Evolutionary conservation across 2,113 vertebrate species (phyloP).

Genomic region (Sakesphorus luctuosus): DNA sequence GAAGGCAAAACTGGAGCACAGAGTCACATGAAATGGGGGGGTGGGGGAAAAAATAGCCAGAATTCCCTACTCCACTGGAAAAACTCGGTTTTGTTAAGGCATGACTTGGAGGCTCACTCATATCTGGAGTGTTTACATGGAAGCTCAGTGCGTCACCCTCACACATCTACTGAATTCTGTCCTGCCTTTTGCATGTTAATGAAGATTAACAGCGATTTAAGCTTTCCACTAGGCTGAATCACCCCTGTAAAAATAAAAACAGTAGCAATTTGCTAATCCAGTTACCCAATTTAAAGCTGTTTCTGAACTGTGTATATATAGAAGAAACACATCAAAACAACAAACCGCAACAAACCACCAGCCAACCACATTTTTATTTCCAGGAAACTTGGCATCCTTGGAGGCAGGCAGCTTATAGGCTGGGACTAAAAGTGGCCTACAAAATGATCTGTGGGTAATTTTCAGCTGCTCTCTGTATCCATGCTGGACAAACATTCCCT

Average conservation of each 20-base stretch:
- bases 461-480: not conserved
- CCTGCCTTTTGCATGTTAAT: not conserved
- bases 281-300: not conserved
- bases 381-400: not conserved
- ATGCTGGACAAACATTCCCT: fast-evolving
- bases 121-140: not conserved
- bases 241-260: not conserved
- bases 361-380: not conserved
- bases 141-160: not conserved
- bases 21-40: not conserved
- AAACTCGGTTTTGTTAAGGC: not conserved
- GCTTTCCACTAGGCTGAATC: constrained; percentile 19
- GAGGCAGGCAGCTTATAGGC: not conserved
- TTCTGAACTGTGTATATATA: not conserved
- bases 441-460: not conserved
- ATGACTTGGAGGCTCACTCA: not conserved
- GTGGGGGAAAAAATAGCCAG: not conserved
- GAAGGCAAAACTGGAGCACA: not conserved
- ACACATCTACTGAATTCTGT: not conserved
- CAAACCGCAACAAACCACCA: not conserved
- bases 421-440: not conserved
- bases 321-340: not conserved
- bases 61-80: not conserved
- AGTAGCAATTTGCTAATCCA: not conserved
- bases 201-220: constrained; percentile 7